phyloP scores from a whole-genome alignment of 2,888 invertebrate genomes.

The Orgyia antiqua region DNA sequence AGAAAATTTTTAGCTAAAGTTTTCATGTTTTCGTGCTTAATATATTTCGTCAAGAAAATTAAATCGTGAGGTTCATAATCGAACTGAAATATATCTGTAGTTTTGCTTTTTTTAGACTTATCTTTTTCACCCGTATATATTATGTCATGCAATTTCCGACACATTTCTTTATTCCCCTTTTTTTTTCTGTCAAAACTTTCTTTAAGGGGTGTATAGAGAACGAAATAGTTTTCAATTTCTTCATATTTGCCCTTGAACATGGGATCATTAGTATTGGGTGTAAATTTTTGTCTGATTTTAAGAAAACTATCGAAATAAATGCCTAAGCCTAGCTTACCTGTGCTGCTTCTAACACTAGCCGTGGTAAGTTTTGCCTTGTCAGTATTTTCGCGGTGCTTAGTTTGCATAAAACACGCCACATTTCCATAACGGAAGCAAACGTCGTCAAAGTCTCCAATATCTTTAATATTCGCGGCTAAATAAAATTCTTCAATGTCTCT shows the following conservation, averaged over 20 bases:
- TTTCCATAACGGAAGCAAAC: conserved; percentile 31
- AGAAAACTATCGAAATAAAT: conserved; percentile 37
- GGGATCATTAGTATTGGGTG: conserved; percentile 17
- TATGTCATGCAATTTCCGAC: conserved; percentile 22
- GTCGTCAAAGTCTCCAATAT: conserved; percentile 37
- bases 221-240: conserved; percentile 27
- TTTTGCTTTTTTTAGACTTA: conserved; percentile 2
- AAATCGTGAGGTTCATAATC: conserved; percentile 23
- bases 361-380: conserved; percentile 29
- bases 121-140: conserved; percentile 21
- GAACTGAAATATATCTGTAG: conserved; percentile 25
- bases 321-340: conserved; percentile 26
- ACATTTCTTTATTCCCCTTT: conserved; percentile 12
- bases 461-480: conserved; percentile 33
- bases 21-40: conserved; percentile 27
- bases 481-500: conserved; percentile 25
- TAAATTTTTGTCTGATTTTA: conserved; percentile 30
- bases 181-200: conserved; percentile 24
- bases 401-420: conserved; percentile 32
- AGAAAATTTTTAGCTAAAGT: conserved; percentile 27
- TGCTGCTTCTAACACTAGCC: conserved; percentile 21
- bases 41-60: conserved; percentile 22
- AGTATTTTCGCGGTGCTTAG: conserved; percentile 33
- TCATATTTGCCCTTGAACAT: conserved; percentile 31
- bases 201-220: conserved; percentile 34